These are phyloP conservation scores for Notodonta dromedarius DNA, from an alignment of 2,888 invertebrate genomes.

Conservation along the genomic window DNA sequence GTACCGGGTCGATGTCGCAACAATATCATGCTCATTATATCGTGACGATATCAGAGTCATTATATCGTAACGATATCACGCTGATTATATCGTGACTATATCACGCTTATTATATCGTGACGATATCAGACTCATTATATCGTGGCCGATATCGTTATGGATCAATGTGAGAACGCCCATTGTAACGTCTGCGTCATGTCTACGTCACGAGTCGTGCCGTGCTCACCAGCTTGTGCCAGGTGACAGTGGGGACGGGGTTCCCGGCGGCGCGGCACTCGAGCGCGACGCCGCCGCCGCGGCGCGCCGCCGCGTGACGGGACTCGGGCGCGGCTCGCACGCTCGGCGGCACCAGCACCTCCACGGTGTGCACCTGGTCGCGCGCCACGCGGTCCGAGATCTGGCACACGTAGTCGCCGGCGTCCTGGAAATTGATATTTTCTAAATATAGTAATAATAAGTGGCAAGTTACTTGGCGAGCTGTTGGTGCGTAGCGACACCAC, in stretches of 20 bases:
- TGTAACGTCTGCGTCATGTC: no score
- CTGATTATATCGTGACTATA: no score
- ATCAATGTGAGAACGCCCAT: no score
- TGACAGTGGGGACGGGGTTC: conserved; percentile 88
- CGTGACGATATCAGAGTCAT: no score
- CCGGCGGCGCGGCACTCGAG: conserved; percentile 89
- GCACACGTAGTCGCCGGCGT: conserved; percentile 89
- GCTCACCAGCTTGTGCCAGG: conserved; percentile 87
- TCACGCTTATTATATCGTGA: no score
- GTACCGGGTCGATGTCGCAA: no score
- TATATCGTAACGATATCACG: no score
- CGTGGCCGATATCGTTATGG: no score
- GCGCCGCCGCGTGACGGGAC: conserved; percentile 86
- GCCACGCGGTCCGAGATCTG: conserved; percentile 88
- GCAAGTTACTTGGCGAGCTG: no score
- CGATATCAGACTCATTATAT: no score
- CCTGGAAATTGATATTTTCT: conserved; percentile 56
- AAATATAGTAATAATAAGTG: not conserved
- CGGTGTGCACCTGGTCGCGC: conserved; percentile 88
- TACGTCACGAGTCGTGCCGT: not conserved
- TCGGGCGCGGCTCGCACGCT: conserved; percentile 87
- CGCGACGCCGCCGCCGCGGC: conserved; percentile 87
- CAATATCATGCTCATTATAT: no score
- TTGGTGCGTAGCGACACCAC: no score
- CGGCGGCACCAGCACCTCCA: conserved; percentile 89